A percentile compares a stretch with the other conserved stretches of the same genome.
phyloP scores from a whole-genome alignment of 2,797 vertebrate genomes.

The Arctocebus calabarensis region DNA sequence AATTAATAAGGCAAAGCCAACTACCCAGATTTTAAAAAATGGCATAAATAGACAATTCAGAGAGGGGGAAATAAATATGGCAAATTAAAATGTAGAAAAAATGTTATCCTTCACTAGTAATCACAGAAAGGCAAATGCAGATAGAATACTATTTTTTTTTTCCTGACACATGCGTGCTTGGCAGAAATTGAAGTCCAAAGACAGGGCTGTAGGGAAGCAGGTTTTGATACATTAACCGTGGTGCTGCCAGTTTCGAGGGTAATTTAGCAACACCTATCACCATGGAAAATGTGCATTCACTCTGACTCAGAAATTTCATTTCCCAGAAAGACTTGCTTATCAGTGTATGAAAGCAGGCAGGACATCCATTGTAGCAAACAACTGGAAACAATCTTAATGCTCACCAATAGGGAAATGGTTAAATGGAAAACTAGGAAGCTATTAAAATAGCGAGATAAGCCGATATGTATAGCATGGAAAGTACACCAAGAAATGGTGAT shows the following conservation, averaged over 20 bases:
- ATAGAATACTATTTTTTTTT: not conserved
- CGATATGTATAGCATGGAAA: not conserved
- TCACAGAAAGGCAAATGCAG: not conserved
- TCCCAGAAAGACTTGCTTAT: conserved; percentile 14
- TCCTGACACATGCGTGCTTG: not conserved
- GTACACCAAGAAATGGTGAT: not conserved
- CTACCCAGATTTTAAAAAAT: not conserved
- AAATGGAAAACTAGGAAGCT: not conserved
- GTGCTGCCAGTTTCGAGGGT: not conserved
- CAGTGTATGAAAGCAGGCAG: not conserved
- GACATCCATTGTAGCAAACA: not conserved
- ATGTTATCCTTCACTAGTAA: not conserved
- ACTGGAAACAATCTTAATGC: not conserved
- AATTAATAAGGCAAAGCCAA: not conserved
- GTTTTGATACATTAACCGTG: not conserved
- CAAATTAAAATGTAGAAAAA: not conserved
- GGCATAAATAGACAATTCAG: not conserved
- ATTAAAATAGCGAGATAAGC: not conserved
- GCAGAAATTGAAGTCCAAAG: not conserved
- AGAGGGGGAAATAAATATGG: not conserved
- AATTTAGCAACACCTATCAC: not conserved
- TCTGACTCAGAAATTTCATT: not conserved
- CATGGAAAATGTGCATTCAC: not conserved
- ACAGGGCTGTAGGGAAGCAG: too few species aligned
- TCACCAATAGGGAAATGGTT: not conserved